Conservation (phyloP, 1,140 invertebrate species). For the Delia radicum region DNA sequence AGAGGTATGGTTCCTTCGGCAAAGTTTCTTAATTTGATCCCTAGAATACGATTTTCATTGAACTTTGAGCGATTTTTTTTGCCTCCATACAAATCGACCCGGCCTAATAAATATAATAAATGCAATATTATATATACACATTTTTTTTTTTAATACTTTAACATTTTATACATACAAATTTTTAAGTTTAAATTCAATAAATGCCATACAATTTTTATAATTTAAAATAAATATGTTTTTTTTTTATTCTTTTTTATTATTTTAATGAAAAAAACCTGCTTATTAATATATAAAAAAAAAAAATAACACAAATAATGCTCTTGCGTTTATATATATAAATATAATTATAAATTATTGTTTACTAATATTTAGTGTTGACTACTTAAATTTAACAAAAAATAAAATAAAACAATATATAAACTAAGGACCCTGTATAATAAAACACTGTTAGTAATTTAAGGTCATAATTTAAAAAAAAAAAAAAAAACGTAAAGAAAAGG, state of each 20-base stretch:
- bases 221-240: neutral
- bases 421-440: slow-evolving; percentile 16
- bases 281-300: neutral
- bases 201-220: neutral
- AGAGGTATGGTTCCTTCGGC: too few relatives aligned
- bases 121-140: neutral
- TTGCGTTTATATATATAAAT: slow-evolving; percentile 11
- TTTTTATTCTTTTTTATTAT: neutral
- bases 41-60: too few relatives aligned
- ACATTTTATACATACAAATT: too few relatives aligned
- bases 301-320: neutral
- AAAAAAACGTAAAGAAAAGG: too few relatives aligned
- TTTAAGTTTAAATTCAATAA: too few relatives aligned
- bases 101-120: too few relatives aligned
- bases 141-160: too few relatives aligned
- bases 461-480: slow-evolving; percentile 10
- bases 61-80: too few relatives aligned
- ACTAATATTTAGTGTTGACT: slow-evolving; percentile 24
- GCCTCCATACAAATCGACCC: too few relatives aligned
- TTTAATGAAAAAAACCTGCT: neutral
- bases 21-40: too few relatives aligned
- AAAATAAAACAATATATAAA: neutral
- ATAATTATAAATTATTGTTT: slow-evolving; percentile 22
- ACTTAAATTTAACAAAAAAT: slow-evolving; percentile 7
- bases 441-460: slow-evolving; percentile 7